Conservation (phyloP, 1,140 invertebrate species). For the Dufourea novaeangliae region DNA sequence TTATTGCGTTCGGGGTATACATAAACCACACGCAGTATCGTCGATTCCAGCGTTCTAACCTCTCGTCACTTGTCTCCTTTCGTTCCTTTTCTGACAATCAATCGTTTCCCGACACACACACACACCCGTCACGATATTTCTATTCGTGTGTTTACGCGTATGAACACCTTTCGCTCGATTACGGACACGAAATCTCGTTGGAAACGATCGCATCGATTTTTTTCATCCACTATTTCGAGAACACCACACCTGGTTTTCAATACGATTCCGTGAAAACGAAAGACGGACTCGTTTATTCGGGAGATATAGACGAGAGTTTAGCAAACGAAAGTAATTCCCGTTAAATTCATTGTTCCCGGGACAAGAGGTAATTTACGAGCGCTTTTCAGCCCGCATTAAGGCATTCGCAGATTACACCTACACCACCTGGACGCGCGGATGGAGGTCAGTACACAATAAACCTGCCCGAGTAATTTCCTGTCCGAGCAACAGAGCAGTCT, state of each 20-base stretch:
- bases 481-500: slow-evolving; percentile 61
- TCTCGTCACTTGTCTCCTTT: not conserved
- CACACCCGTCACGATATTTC: too few relatives aligned
- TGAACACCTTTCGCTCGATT: too few relatives aligned
- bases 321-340: not conserved
- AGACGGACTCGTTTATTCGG: too few relatives aligned
- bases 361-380: slow-evolving; percentile 5
- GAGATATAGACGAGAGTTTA: not conserved
- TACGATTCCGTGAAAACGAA: too few relatives aligned
- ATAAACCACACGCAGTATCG: too few relatives aligned
- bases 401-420: slow-evolving; percentile 58
- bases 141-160: too few relatives aligned
- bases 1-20: slow-evolving; percentile 44
- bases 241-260: too few relatives aligned
- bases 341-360: slow-evolving; percentile 1
- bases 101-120: too few relatives aligned
- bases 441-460: slow-evolving; percentile 70
- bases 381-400: slow-evolving; percentile 21
- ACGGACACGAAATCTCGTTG: too few relatives aligned
- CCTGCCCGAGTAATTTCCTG: slow-evolving; percentile 76
- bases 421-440: slow-evolving; percentile 37
- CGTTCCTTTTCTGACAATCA: slow-evolving; percentile 1
- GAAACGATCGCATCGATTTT: too few relatives aligned
- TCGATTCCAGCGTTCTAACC: not conserved
- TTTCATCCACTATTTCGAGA: too few relatives aligned